These are phyloP conservation scores for Sciurus vulgaris DNA, from an alignment of 2,797 vertebrate species.

Conservation along the genomic window DNA sequence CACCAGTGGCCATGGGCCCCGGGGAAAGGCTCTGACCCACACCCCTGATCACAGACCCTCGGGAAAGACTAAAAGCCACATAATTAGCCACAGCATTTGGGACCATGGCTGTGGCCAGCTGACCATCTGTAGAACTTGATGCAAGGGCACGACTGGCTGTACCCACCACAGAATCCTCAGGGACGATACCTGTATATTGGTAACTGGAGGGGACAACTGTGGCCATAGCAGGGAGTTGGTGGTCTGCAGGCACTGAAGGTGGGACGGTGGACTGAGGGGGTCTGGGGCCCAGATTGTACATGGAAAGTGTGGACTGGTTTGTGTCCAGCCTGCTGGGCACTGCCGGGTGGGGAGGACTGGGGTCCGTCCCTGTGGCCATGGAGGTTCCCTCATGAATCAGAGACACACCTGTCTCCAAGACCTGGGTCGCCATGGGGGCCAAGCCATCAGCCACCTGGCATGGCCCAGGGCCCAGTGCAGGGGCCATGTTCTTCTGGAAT, in stretches of 20 bases:
- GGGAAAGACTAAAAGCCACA: background rate
- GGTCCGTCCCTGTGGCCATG: background rate
- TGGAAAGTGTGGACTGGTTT: background rate
- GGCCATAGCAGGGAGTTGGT: background rate
- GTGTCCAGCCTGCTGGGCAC: accelerated
- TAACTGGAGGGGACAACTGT: accelerated
- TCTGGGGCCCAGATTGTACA: no score
- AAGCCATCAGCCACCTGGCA: accelerated
- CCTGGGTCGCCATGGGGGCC: background rate
- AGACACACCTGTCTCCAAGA: background rate
- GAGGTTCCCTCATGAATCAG: background rate
- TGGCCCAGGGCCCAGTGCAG: background rate
- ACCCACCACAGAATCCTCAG: background rate
- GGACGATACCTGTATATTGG: background rate
- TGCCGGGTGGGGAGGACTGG: background rate
- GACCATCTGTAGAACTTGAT: background rate
- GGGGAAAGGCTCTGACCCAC: background rate
- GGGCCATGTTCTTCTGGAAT: background rate
- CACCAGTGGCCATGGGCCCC: accelerated
- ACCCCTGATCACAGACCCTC: background rate
- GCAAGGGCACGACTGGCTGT: accelerated
- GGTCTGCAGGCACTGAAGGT: background rate
- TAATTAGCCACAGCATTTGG: background rate
- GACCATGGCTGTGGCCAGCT: accelerated
- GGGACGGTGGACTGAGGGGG: background rate